phyloP scores from a whole-genome alignment of 2,113 vertebrate genomes.

The Cynoglossus semilaevis region DNA sequence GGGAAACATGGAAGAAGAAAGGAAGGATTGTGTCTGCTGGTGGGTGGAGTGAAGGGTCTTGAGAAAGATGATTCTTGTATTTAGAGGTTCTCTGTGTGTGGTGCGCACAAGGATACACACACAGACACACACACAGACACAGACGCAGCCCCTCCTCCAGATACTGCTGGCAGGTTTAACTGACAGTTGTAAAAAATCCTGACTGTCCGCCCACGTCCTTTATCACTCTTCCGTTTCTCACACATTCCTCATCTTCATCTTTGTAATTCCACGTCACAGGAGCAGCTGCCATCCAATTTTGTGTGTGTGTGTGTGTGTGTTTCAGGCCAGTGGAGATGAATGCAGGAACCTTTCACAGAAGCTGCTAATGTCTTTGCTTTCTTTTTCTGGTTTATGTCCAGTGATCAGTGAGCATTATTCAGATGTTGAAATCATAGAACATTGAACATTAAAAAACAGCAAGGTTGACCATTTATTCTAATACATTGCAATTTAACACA shows the following conservation, averaged over 20 bases:
- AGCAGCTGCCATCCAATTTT: constrained; percentile 14
- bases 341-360: constrained; percentile 50
- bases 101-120: too few relatives aligned
- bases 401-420: neutral
- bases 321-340: constrained; percentile 22
- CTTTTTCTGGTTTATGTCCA: constrained; percentile 33
- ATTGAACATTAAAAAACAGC: too few relatives aligned
- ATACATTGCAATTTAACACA: too few relatives aligned
- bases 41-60: constrained; percentile 56
- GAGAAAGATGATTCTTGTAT: constrained; percentile 34
- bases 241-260: constrained; percentile 9
- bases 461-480: too few relatives aligned
- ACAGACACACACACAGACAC: neutral
- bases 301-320: neutral
- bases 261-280: constrained; percentile 1
- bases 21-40: constrained; percentile 49
- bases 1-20: constrained; percentile 48
- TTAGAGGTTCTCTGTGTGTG: neutral
- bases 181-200: neutral
- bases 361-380: constrained; percentile 36
- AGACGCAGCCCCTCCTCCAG: constrained; percentile 14
- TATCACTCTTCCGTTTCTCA: constrained; percentile 8
- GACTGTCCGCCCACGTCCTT: constrained; percentile 11
- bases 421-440: neutral
- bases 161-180: constrained; percentile 25